phyloP scores from a whole-genome alignment of 2,797 vertebrate species.

The Chromobotia macracanthus region DNA sequence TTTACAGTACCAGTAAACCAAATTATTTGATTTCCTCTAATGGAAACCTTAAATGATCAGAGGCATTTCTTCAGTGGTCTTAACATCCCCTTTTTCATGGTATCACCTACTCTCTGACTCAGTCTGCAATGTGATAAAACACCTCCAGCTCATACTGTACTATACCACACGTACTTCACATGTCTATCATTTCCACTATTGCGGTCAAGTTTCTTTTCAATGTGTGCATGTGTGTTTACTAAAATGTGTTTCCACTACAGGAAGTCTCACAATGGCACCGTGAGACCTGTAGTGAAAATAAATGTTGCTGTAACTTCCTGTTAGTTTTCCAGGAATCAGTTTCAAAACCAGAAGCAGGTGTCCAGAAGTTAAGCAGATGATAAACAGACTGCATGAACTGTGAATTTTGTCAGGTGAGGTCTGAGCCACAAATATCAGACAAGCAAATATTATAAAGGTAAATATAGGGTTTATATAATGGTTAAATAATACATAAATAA shows the following conservation, averaged over 20 bases:
- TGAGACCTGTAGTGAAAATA: constrained; percentile 15
- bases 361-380: too few relatives aligned
- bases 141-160: constrained; percentile 35
- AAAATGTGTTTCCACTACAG: too few relatives aligned
- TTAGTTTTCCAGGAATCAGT: constrained; percentile 50
- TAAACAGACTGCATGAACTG: too few relatives aligned
- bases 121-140: constrained; percentile 28
- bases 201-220: constrained; percentile 8
- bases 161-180: too few relatives aligned
- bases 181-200: constrained; percentile 10
- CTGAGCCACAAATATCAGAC: too few relatives aligned
- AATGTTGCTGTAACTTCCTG: constrained; percentile 31
- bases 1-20: constrained; percentile 23
- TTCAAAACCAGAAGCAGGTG: too few relatives aligned
- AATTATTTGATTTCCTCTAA: neutral
- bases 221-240: neutral
- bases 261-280: too few relatives aligned
- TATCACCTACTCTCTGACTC: constrained; percentile 37
- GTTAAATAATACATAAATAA: too few relatives aligned
- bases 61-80: constrained; percentile 27
- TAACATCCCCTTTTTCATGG: neutral
- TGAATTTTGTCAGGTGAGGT: too few relatives aligned
- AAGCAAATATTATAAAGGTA: too few relatives aligned
- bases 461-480: too few relatives aligned
- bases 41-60: too few relatives aligned